Evolutionary conservation across 2,113 vertebrate genomes (phyloP), one percentile per base, ranked within the genome.

Genomic region (Gymnogyps californianus): DNA sequence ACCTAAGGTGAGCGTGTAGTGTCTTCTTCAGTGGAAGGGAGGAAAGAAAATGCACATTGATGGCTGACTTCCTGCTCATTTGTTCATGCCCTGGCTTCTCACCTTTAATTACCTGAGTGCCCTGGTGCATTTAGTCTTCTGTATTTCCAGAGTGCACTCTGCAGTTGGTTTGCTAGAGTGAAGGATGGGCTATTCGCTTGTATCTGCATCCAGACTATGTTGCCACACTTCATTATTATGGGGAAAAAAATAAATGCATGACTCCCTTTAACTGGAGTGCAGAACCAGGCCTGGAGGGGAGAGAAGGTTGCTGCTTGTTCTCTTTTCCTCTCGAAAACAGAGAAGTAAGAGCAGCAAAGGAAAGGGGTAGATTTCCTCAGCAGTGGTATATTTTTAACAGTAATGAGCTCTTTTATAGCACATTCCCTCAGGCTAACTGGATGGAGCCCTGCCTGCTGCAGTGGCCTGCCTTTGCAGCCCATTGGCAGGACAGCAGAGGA

Each of bases 381-480:
- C 70, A 59, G 65, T 0, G 1, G 42, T 71, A 9, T 49, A 69
- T 72, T 92, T 93, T 46, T 22, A 49, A 13, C 46, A 49, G 47
- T 21, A 69, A 3, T 2, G 64, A 89, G 71, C 58, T 92, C 88
- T 52, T 51, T 29, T 9, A 1, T 6, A 71, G 24, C 64, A 51
- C 77, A 3, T 59, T 22, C 26, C 88, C 66, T 3, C 4, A 1
- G 71, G 85, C 26, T 13, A 29, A 5, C 22, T 29, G 62, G 87
- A 10, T 10, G 58, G 83, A 86, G 91, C 89, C 52, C 57, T 76
- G 93, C 46, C 59, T 86, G 76, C 95, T 75, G 75, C 87, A 51
- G 54, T 7, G 58, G 49, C 84, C 84, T 24, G 76, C 58, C 32
- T 28, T 9, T 32, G 75, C 20, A 1, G 21, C 67, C 83, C 4